Evolutionary conservation across 2,113 vertebrate species (phyloP).

Genomic region (Aspidoscelis tigris): DNA sequence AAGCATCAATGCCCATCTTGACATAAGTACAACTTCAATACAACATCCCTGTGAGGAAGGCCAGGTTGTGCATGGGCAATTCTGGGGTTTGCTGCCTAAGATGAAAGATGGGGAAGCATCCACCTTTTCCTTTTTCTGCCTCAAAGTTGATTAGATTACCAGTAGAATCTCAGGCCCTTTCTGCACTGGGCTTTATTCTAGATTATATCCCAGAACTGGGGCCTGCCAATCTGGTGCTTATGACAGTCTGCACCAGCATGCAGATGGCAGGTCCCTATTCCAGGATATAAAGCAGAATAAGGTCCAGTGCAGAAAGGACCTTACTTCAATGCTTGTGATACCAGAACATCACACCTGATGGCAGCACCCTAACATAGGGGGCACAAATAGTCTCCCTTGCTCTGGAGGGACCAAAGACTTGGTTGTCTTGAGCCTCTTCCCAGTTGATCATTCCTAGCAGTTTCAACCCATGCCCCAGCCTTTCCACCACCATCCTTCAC

Average conservation of each 20-base stretch:
- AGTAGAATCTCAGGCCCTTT: not conserved
- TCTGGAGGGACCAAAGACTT: too few relatives aligned
- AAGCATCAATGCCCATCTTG: not conserved
- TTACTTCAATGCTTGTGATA: not conserved
- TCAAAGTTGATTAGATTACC: not conserved
- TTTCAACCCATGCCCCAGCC: too few relatives aligned
- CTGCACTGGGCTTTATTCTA: too few relatives aligned
- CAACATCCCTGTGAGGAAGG: not conserved
- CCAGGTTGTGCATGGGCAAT: not conserved
- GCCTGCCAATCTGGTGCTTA: too few relatives aligned
- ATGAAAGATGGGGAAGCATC: not conserved
- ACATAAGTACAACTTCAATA: not conserved
- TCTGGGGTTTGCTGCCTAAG: not conserved
- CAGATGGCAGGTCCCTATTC: too few relatives aligned
- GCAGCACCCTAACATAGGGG: not conserved
- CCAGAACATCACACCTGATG: not conserved
- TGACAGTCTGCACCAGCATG: too few relatives aligned
- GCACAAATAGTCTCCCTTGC: not conserved
- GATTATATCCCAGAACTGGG: too few relatives aligned
- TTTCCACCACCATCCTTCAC: too few relatives aligned
- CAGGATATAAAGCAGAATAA: too few relatives aligned
- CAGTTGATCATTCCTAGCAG: too few relatives aligned
- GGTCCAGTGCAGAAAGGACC: too few relatives aligned
- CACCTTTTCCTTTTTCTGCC: not conserved
- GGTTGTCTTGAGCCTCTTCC: too few relatives aligned